Conservation (phyloP, 2,113 vertebrate species). For the Apeltes quadracus region DNA sequence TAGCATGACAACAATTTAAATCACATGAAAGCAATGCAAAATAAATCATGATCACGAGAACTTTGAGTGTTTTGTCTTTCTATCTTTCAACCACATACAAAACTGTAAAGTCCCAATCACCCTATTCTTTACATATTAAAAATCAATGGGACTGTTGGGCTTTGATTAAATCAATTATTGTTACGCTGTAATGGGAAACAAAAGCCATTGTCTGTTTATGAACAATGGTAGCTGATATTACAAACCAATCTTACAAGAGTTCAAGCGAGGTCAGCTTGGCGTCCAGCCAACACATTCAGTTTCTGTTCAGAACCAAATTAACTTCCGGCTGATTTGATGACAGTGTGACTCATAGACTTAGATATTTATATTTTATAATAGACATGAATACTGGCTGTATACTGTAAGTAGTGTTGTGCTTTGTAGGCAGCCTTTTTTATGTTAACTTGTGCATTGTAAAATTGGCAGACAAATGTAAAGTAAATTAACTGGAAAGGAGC, state of each 20-base stretch:
- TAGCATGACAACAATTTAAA: not conserved
- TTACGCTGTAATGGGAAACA: not conserved
- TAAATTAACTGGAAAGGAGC: not conserved
- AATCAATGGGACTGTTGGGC: not conserved
- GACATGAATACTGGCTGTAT: not conserved
- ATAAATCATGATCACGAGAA: constrained; percentile 31
- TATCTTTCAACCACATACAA: not conserved
- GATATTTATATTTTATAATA: not conserved
- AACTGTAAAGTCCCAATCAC: not conserved
- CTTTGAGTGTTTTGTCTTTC: constrained; percentile 7
- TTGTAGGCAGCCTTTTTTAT: not conserved
- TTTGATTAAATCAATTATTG: constrained; percentile 7
- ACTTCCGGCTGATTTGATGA: not conserved
- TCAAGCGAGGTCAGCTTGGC: not conserved
- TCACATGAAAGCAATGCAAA: not conserved
- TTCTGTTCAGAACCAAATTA: not conserved
- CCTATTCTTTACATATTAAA: not conserved
- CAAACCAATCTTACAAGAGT: not conserved
- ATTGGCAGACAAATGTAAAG: not conserved
- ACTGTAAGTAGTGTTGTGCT: not conserved
- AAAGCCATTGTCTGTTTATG: not conserved
- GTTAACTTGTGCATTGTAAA: not conserved
- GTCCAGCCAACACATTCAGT: not conserved
- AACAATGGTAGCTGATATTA: not conserved
- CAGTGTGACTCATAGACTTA: not conserved